Conservation (phyloP, 2,113 vertebrate species). For the Chlorocebus sabaeus region DNA sequence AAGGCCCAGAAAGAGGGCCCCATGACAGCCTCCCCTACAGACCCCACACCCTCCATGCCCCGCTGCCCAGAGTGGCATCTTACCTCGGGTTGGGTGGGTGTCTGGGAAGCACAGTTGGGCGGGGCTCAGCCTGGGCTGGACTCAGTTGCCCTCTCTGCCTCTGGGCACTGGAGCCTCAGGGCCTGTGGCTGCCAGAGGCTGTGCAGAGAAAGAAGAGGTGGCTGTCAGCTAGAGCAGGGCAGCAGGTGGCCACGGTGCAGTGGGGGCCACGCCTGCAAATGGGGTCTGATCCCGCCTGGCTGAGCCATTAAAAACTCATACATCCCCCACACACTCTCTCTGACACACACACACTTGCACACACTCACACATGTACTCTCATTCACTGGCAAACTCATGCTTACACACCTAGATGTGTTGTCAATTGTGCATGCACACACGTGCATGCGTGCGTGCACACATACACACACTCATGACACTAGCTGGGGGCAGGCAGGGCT, state of each 20-base stretch:
- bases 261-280: accelerated
- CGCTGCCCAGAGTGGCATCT: background rate
- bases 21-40: background rate
- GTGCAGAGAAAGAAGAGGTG: background rate
- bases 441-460: background rate
- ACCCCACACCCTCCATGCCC: background rate
- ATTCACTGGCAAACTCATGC: background rate
- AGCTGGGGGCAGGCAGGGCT: background rate
- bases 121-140: background rate
- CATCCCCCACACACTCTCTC: background rate
- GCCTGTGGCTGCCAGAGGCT: slow-evolving; percentile 44
- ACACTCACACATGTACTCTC: accelerated
- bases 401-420: accelerated
- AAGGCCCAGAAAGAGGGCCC: background rate
- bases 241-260: accelerated
- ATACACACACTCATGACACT: background rate
- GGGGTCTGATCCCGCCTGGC: background rate
- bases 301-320: background rate
- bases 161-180: background rate
- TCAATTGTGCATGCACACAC: background rate
- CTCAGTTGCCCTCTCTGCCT: background rate
- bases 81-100: slow-evolving; percentile 25
- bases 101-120: background rate
- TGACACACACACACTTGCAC: background rate
- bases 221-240: background rate